Conservation (phyloP, 2,888 invertebrate genomes). For the Oscheius myriophilus region DNA sequence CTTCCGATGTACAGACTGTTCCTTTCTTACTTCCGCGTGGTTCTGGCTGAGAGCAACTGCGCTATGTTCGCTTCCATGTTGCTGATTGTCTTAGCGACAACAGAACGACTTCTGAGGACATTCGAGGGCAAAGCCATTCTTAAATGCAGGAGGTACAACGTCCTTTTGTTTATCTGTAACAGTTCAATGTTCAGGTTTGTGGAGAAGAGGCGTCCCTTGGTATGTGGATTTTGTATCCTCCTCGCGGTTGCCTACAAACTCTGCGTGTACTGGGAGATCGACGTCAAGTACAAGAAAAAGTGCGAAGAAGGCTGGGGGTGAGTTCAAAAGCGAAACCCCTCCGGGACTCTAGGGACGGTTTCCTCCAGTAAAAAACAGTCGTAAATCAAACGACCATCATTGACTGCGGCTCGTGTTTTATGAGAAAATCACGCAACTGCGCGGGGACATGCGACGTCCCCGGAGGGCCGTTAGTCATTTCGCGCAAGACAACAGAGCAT, state of each 20-base stretch:
- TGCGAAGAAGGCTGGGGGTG: slow-evolving; percentile 51
- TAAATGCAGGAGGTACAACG: slow-evolving; percentile 43
- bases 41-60: slow-evolving; percentile 54
- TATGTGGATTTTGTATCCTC: slow-evolving; percentile 57
- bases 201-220: slow-evolving; percentile 58
- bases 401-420: too few species aligned
- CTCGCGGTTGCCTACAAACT: slow-evolving; percentile 64
- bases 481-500: too few species aligned
- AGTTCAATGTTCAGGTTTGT: slow-evolving; percentile 53
- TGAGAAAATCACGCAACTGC: too few species aligned
- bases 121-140: slow-evolving; percentile 52
- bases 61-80: slow-evolving; percentile 69
- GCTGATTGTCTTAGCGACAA: slow-evolving; percentile 66
- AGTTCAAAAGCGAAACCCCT: slow-evolving; percentile 12
- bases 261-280: slow-evolving; percentile 66
- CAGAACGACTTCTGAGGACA: slow-evolving; percentile 64
- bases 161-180: not conserved
- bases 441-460: too few species aligned
- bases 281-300: slow-evolving; percentile 49
- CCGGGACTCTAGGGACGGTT: not conserved
- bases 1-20: slow-evolving; percentile 65
- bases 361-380: not conserved
- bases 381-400: too few species aligned
- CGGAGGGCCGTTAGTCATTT: too few species aligned
- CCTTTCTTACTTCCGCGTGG: slow-evolving; percentile 57